Base-by-base conservation (phyloP, 2,113 vertebrate species). In the Nicator chloris region DNA sequence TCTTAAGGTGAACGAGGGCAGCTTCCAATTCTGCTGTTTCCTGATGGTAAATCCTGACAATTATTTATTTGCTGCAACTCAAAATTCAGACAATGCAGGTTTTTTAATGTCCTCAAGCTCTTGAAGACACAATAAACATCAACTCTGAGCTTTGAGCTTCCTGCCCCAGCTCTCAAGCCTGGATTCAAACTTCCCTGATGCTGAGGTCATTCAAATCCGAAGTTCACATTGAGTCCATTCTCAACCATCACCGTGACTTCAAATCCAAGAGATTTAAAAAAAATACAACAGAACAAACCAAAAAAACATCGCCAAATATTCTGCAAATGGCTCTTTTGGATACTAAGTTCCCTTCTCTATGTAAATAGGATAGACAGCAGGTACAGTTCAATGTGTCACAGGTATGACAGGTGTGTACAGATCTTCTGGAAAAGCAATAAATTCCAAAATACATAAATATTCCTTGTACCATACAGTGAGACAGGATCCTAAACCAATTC, bases 371-470 rank as follows among this genome's bases (percentile, higher is more conserved):
- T 39, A 97, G 95, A 96, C 84, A 3, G 39, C 44, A 86, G 94
- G 96, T 89, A 96, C 86, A 94, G 73, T 53, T 94, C 82, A 61
- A 4, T 0, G 6, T 37, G 51, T 84, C 89, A 81, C 72, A 86
- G 86, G 66, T 44, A 69, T 2, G 68, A 88, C 73, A 79, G 78
- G 1, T 24, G 86, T 71, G 86, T 44, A 50, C n/a, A 80, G 78
- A 86, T 66, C 92, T 92, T 85, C 84, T 92, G 94, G 95, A 96
- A 92, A 95, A 83, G 64, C 92, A 83, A 63, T 47, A 93, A 93
- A 93, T 79, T 53, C 95, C 87, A 93, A 96, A 95, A 92, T 81
- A 96, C 95, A 97, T 95, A 97, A 94, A 97, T 92, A 97, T 77
- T 93, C 92, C 93, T 96, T 97, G 95, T 91, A 97, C 96, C 96